These are phyloP conservation scores for Hystrix brachyura DNA, from an alignment of 2,113 vertebrate species.

Conservation along the genomic window DNA sequence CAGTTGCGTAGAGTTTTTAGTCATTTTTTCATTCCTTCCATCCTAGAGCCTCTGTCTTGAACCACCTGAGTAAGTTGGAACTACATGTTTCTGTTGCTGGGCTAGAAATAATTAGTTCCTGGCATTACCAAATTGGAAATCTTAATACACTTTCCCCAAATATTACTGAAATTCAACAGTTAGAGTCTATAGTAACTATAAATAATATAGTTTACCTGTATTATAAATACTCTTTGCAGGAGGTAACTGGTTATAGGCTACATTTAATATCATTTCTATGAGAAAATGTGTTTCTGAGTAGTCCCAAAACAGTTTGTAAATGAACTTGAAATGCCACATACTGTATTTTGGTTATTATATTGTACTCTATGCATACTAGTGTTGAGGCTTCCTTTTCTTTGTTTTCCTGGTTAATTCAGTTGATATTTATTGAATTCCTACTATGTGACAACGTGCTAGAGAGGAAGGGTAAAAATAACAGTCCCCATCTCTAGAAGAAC, in stretches of 20 bases:
- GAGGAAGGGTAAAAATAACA: neutral
- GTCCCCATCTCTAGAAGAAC: neutral
- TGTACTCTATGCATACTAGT: neutral
- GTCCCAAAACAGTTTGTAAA: slow-evolving; percentile 23
- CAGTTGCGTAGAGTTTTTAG: neutral
- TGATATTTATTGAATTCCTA: neutral
- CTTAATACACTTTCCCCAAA: neutral
- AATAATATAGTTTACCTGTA: slow-evolving; percentile 19
- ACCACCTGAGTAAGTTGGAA: neutral
- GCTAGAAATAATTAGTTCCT: slow-evolving; percentile 53
- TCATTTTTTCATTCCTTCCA: neutral
- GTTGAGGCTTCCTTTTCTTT: neutral
- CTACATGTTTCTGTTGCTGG: neutral
- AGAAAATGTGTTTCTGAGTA: slow-evolving; percentile 56
- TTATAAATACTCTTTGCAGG: neutral
- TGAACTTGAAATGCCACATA: slow-evolving; percentile 28
- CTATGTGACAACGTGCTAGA: neutral
- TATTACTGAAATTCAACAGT: slow-evolving; percentile 11
- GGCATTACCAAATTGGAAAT: neutral
- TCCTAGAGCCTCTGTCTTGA: slow-evolving; percentile 44
- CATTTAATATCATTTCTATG: slow-evolving; percentile 35
- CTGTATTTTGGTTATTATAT: slow-evolving; percentile 2
- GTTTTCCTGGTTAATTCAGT: neutral
- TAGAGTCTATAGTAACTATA: neutral
- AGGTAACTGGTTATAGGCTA: slow-evolving; percentile 10